Evolutionary conservation across 2,113 vertebrate species (phyloP), one percentile per base, ranked within the genome.

Genomic region (Cyprinodon brontotheroides): DNA sequence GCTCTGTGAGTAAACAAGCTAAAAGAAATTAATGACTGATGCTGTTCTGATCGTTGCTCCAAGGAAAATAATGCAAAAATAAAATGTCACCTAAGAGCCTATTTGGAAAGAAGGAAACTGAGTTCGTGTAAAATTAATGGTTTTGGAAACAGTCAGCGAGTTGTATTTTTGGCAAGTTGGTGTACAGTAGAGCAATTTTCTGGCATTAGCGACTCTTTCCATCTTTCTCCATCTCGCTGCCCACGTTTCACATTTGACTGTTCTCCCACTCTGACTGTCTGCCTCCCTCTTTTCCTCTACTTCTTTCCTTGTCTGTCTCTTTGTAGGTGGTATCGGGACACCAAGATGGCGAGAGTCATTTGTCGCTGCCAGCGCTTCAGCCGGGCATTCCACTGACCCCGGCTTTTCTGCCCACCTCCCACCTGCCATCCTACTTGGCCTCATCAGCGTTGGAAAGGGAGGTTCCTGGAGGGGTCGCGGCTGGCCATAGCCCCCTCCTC

Each of bases 391-490:
- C 97, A 85, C 82, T 95, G 80, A 92, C 90, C 86, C 86, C 92
- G 77, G 91, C 93, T 43, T 92, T 99, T 62, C 95, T 98, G 78
- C 94, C 96, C 4, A 92, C 95, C 80, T 90, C 96, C 70, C 98
- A 98, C 93, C 95, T 99, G 84, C 86, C 96, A 65, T 93, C 97
- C 29, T 99, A 99, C 93, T 94, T 98, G 94, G 93, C 96, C 75
- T 93, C 95, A 53, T 89, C 95, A 0, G 89, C 94, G 1, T 89
- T 98, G 91, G 97, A 98, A 81, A 95, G 98, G 0, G 92, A 95
- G 29, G 94, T 94, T 45, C 89, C 91, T 0, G 92, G 93, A n/a
- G 87, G 91, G 69, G 81, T 78, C 65, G 63, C 90, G 1, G 74
- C 76, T 29, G 79, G 80, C 68, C 97, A 97, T 85, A 96, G 90